Conservation (phyloP, 2,113 vertebrate species). For the Lampris megalopsis region DNA sequence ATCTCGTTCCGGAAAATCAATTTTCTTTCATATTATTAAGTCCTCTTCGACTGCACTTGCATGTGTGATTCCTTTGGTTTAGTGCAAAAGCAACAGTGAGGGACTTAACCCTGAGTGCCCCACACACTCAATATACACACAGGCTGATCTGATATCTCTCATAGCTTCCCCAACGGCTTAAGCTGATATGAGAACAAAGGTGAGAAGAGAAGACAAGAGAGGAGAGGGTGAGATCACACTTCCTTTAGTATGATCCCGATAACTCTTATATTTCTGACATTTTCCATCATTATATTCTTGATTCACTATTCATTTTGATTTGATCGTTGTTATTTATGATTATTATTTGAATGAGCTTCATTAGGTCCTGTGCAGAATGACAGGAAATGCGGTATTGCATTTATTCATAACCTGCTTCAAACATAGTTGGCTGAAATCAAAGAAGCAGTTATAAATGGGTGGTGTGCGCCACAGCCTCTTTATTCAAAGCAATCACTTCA, state of each 20-base stretch:
- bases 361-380: no score
- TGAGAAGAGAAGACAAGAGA: constrained; percentile 22
- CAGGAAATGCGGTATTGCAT: constrained; percentile 29
- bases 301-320: no score
- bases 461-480: no score
- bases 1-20: constrained; percentile 88
- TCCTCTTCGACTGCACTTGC: constrained; percentile 80
- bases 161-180: constrained; percentile 36
- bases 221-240: neutral
- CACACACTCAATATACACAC: constrained; percentile 59
- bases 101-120: constrained; percentile 77
- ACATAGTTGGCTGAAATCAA: constrained; percentile 36
- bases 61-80: constrained; percentile 75
- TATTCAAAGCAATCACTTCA: no score
- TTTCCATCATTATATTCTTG: no score
- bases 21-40: constrained; percentile 87
- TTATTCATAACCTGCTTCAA: constrained; percentile 25
- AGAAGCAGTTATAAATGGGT: neutral
- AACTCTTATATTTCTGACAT: no score
- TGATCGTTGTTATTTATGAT: no score
- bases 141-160: constrained; percentile 67
- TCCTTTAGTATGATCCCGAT: no score
- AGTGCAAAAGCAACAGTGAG: constrained; percentile 69
- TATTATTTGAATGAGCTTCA: no score
- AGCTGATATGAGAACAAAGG: constrained; percentile 60